A percentile compares a stretch with the other conserved stretches of the same genome.
phyloP scores from a whole-genome alignment of 2,888 invertebrate species.

The Caenorhabditis sulstoni region DNA sequence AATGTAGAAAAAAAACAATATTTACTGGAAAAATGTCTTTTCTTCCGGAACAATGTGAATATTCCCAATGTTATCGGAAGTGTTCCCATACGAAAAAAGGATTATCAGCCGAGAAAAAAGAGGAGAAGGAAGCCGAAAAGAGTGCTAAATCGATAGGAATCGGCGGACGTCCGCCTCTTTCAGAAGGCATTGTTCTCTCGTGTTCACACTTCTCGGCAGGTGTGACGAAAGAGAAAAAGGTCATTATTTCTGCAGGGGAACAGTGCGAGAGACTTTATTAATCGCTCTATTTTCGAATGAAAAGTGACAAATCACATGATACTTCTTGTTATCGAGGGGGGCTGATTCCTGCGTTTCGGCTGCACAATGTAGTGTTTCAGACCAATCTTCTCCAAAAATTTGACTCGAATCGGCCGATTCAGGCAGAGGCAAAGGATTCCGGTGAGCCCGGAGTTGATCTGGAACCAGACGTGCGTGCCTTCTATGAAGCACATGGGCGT shows the following conservation, averaged over 20 bases:
- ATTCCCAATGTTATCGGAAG: too few species aligned
- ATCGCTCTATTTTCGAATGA: background rate
- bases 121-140: background rate
- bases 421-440: background rate
- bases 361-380: constrained; percentile 34
- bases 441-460: constrained; percentile 6
- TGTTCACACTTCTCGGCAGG: too few species aligned
- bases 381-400: constrained; percentile 21
- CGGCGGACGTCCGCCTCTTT: too few species aligned
- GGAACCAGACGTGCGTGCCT: constrained; percentile 27
- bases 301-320: constrained; percentile 9
- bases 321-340: constrained; percentile 13
- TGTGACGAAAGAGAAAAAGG: background rate
- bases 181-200: too few species aligned
- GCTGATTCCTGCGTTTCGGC: constrained; percentile 2
- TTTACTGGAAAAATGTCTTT: too few species aligned
- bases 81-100: background rate
- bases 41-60: too few species aligned
- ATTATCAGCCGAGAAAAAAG: too few species aligned
- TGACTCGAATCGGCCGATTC: constrained; percentile 29
- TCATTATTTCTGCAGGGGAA: too few species aligned
- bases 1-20: too few species aligned
- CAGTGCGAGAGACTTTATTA: background rate
- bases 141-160: background rate
- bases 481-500: constrained; percentile 24